Evolutionary conservation across 2,888 invertebrate genomes (phyloP).

Genomic region (Argyresthia goedartella): DNA sequence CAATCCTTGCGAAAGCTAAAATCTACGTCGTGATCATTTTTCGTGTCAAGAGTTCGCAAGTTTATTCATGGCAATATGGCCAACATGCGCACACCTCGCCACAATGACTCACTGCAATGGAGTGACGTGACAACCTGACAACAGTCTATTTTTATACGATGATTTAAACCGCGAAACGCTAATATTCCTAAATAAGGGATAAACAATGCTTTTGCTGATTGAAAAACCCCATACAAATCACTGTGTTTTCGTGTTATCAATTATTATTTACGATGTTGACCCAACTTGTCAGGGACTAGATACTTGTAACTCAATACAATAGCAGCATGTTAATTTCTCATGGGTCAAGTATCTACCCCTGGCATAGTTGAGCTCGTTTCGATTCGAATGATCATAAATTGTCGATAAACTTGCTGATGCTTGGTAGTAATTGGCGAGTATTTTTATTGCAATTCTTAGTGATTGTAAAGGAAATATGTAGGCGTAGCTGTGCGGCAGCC

Average conservation of each 20-base stretch:
- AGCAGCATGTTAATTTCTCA: too few species aligned
- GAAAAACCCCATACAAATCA: background rate
- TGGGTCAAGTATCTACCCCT: background rate
- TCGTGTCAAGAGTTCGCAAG: too few species aligned
- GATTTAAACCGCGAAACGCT: constrained; percentile 21
- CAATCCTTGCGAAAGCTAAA: too few species aligned
- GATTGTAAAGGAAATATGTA: too few species aligned
- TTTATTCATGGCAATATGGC: too few species aligned
- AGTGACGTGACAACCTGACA: constrained; percentile 37
- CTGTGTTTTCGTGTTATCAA: background rate
- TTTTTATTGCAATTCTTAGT: background rate
- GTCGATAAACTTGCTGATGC: background rate
- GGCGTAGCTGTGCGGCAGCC: background rate
- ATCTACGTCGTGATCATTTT: too few species aligned
- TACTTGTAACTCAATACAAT: too few species aligned
- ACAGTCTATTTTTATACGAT: constrained; percentile 62
- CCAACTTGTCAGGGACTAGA: background rate
- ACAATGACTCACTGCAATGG: constrained; percentile 28
- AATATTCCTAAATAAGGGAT: too few species aligned
- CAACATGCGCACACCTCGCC: background rate
- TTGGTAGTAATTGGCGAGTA: background rate
- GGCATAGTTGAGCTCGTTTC: background rate
- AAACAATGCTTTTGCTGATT: too few species aligned
- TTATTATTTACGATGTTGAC: constrained; percentile 1
- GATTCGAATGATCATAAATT: background rate